Percentiles rank a stretch among this genome's conserved stretches.
Conservation (phyloP, 30 jellyfish, hydroid and myxozoan species). For the Turritopsis rubra region DNA sequence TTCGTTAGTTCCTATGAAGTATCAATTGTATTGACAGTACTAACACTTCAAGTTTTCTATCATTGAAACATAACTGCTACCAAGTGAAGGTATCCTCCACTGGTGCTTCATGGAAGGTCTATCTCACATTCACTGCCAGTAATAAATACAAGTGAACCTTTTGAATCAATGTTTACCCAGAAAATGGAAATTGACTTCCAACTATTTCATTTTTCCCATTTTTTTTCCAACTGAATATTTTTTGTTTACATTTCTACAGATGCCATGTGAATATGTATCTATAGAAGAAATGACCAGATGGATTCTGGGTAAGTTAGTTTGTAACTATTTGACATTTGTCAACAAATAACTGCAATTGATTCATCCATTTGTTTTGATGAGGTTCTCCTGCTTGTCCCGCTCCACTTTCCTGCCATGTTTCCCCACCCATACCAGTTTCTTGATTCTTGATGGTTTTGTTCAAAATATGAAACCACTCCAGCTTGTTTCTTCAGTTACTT, state of each 20-base stretch:
- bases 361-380: too few relatives aligned
- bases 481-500: conserved; percentile 39
- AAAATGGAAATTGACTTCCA: too few relatives aligned
- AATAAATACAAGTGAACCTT: too few relatives aligned
- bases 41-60: not conserved
- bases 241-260: conserved; percentile 28
- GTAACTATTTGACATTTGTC: too few relatives aligned
- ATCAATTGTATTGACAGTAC: not conserved
- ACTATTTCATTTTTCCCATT: not conserved
- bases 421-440: too few relatives aligned
- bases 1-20: not conserved
- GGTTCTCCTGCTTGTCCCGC: too few relatives aligned
- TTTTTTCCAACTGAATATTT: not conserved
- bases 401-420: too few relatives aligned
- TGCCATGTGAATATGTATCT: conserved; percentile 83
- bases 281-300: conserved; percentile 80
- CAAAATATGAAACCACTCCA: not conserved
- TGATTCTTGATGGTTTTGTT: too few relatives aligned
- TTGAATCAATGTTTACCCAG: too few relatives aligned
- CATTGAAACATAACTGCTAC: not conserved
- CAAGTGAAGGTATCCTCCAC: not conserved
- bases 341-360: not conserved
- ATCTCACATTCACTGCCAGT: too few relatives aligned
- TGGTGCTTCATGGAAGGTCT: not conserved
- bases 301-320: conserved; percentile 79